A percentile compares a stretch with the other conserved stretches of the same genome.
Conservation (phyloP, 2,888 invertebrate genomes). For the Callyntrura sp. region DNA sequence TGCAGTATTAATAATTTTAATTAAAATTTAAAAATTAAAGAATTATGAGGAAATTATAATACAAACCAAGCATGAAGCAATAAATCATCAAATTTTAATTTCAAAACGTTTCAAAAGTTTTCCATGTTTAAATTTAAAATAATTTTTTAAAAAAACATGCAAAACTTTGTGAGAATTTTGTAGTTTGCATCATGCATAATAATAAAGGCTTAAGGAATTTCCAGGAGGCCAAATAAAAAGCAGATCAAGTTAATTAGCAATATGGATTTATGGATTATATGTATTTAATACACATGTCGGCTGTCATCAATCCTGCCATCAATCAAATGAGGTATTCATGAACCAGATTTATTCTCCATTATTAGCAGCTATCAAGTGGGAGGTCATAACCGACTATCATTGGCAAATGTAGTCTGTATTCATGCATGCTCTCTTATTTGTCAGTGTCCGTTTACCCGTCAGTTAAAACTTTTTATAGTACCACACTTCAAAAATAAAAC, state of each 20-base stretch:
- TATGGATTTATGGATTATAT: slow-evolving; percentile 7
- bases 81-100: no score
- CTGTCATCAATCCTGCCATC: not conserved
- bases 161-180: not conserved
- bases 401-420: not conserved
- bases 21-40: no score
- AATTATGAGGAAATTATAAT: no score
- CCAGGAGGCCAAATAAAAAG: slow-evolving; percentile 14
- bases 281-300: slow-evolving; percentile 1
- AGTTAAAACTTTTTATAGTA: no score
- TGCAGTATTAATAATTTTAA: no score
- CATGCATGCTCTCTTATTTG: no score
- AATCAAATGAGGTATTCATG: not conserved
- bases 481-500: no score
- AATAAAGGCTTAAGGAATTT: not conserved
- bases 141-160: not conserved
- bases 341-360: not conserved
- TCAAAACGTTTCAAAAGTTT: no score
- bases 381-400: not conserved
- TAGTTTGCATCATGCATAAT: not conserved
- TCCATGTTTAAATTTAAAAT: no score
- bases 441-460: no score
- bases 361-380: not conserved
- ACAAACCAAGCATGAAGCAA: not conserved
- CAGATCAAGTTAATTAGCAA: not conserved